Evolutionary conservation across 2,113 vertebrate genomes (phyloP).

Genomic region (Copsychus sechellarum): DNA sequence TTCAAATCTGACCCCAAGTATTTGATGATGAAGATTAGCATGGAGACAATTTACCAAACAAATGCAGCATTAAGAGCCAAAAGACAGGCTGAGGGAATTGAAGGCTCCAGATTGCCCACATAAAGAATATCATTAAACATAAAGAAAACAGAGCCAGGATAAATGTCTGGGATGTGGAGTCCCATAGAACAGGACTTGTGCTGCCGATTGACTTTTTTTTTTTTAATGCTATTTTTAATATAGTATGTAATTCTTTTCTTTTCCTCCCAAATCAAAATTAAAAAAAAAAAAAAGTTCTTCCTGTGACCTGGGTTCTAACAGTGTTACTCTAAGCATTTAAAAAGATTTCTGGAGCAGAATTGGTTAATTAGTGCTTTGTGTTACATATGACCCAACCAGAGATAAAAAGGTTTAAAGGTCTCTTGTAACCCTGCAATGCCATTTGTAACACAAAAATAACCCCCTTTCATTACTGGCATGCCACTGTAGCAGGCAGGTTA

Average conservation of each 20-base stretch:
- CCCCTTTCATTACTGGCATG: conserved; percentile 83
- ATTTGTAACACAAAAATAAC: conserved; percentile 87
- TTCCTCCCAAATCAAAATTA: background rate
- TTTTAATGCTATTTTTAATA: conserved; percentile 26
- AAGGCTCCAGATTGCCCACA: conserved; percentile 79
- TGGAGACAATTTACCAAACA: conserved; percentile 83
- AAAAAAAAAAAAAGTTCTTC: background rate
- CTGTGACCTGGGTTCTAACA: conserved; percentile 67
- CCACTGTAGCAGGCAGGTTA: conserved; percentile 89
- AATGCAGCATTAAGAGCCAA: conserved; percentile 74
- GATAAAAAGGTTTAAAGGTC: conserved; percentile 87
- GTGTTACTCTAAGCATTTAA: conserved; percentile 62
- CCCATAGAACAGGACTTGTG: background rate
- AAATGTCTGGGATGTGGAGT: conserved; percentile 54
- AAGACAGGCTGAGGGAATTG: conserved; percentile 75
- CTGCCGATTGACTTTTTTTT: background rate
- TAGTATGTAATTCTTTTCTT: background rate
- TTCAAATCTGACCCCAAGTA: conserved; percentile 76
- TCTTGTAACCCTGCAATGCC: conserved; percentile 82
- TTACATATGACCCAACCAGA: conserved; percentile 83
- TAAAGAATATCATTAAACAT: conserved; percentile 80
- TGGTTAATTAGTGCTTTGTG: conserved; percentile 82
- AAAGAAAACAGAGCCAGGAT: conserved; percentile 70
- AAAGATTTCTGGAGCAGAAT: conserved; percentile 78
- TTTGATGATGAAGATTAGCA: conserved; percentile 82